These are phyloP conservation scores for Argynnis bischoffii DNA, from an alignment of 2,888 invertebrate genomes.

Conservation along the genomic window DNA sequence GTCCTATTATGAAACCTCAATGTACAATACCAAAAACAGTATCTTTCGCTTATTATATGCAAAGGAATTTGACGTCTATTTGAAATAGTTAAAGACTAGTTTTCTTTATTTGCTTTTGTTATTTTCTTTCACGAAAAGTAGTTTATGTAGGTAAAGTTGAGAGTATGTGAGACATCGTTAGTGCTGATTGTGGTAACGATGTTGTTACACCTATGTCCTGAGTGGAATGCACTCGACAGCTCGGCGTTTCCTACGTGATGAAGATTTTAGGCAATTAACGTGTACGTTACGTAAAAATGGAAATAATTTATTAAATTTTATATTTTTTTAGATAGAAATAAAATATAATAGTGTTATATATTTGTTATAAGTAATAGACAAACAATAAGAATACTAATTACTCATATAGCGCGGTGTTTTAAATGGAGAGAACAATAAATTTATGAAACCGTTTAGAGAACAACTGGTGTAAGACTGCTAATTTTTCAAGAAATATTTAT, in stretches of 20 bases:
- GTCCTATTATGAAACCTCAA: conserved; percentile 31
- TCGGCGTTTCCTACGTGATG: conserved; percentile 30
- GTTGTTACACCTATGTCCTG: conserved; percentile 37
- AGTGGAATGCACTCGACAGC: conserved; percentile 33
- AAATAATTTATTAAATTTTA: conserved; percentile 8
- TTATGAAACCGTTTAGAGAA: too few relatives aligned
- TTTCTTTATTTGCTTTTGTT: conserved; percentile 9
- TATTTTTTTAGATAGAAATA: neutral
- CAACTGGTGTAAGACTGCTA: too few relatives aligned
- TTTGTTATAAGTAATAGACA: too few relatives aligned
- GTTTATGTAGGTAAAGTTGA: conserved; percentile 35
- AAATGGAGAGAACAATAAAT: too few relatives aligned
- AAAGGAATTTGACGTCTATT: conserved; percentile 23
- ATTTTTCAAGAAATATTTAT: too few relatives aligned
- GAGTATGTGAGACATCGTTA: conserved; percentile 48
- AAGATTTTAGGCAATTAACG: conserved; percentile 32
- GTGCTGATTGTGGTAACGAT: conserved; percentile 49
- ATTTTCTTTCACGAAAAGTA: conserved; percentile 19
- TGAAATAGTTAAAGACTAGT: neutral
- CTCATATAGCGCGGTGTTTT: too few relatives aligned
- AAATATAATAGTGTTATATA: neutral
- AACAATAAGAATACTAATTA: too few relatives aligned
- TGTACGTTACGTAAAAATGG: conserved; percentile 10
- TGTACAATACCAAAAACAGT: conserved; percentile 19
- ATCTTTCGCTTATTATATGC: conserved; percentile 5